Evolutionary conservation across 2,113 vertebrate genomes (phyloP), one percentile per base, ranked within the genome.

Genomic region (Carassius gibelio): DNA sequence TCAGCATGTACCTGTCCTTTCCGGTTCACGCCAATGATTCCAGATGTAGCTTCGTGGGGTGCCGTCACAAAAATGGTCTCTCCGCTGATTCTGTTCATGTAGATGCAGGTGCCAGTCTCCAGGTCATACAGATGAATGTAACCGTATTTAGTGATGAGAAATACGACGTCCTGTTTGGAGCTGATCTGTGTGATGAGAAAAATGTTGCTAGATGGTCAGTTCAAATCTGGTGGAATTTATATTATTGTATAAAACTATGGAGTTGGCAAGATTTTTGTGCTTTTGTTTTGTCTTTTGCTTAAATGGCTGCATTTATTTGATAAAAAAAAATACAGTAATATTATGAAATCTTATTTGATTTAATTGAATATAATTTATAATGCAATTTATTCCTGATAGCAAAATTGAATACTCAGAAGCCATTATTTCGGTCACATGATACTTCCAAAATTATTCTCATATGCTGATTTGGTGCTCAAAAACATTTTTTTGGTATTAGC

Each of bases 51-150:
- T 92, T 99, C 98, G 5, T 99, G 98, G 59, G 97, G 96, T 8
- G 98, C 98, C 0, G 98, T 99, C 71, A 99, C 98, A 89, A 99
- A 99, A 92, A 99, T 99, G 77, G 98, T 99, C 93, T 99, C 98
- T 26, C 98, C 98, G 76, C 98, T 99, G 90, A 99, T 99, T 89
- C 98, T 94, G 92, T 99, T 99, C 98, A 99, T 99, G 92, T 99
- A 99, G 93, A 99, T 99, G 85, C 98, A 99, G 89, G 98, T 99
- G 74, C 98, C 98, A 0, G 98, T 99, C 93, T 99, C 98, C 91
- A 99, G 93, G 90, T 99, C 98, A 82, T 99, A 99, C 77, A 99
- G 92, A 86, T 99, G 98, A 91, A 99, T 99, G 89, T 99, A 99
- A 72, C 98, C 98, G 71, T 99, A 99, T 87, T 99, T 99, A 8